Evolutionary conservation across 30 jellyfish, hydroid and myxozoan genomes (phyloP).

Genomic region (Turritopsis rubra): DNA sequence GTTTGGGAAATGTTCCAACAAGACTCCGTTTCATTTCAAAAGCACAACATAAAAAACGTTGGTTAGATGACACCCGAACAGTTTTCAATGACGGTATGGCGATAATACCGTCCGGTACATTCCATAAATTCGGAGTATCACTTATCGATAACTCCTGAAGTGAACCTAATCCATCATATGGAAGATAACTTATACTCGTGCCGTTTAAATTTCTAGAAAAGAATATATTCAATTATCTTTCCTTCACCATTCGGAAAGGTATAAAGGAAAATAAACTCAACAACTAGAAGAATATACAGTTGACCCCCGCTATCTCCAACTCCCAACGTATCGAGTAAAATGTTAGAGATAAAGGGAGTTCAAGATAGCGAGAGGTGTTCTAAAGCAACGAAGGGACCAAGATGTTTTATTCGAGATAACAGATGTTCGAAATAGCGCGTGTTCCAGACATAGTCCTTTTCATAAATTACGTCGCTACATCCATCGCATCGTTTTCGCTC

Average conservation of each 20-base stretch:
- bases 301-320: neutral
- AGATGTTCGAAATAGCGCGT: no score
- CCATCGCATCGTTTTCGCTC: no score
- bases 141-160: slow-evolving; percentile 32
- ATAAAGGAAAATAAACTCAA: neutral
- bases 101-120: slow-evolving; percentile 52
- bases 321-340: no score
- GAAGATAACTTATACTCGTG: slow-evolving; percentile 44
- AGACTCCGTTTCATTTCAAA: slow-evolving; percentile 49
- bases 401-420: no score
- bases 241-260: neutral
- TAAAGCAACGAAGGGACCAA: no score
- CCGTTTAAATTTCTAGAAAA: slow-evolving; percentile 39
- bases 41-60: slow-evolving; percentile 93
- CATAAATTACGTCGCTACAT: no score
- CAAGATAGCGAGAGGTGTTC: no score
- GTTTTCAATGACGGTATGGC: slow-evolving; percentile 44
- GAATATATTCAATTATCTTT: neutral
- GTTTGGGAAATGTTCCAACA: slow-evolving; percentile 7
- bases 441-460: no score
- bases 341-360: no score
- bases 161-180: slow-evolving; percentile 54
- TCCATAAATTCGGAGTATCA: slow-evolving; percentile 40
- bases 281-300: neutral
- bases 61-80: slow-evolving; percentile 58